A percentile compares a stretch with the other conserved stretches of the same genome.
phyloP scores from a whole-genome alignment of 1,140 invertebrate genomes.

The Eriosoma lanigerum region DNA sequence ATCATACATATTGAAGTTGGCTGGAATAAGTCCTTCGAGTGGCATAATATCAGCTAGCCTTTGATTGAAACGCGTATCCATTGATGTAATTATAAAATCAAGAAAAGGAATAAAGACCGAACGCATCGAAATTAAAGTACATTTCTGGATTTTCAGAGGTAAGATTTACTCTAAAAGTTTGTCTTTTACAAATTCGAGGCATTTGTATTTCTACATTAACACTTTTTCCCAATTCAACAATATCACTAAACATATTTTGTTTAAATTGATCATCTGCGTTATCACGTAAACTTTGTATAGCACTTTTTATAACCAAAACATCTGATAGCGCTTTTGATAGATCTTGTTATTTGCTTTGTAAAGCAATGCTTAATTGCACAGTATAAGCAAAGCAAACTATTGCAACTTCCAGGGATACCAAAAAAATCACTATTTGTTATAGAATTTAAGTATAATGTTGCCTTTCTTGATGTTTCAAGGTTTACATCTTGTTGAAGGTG shows the following conservation, averaged over 20 bases:
- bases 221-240: too few species aligned
- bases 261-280: conserved; percentile 1
- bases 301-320: conserved; percentile 11
- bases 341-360: neutral
- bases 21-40: too few species aligned
- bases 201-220: neutral
- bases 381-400: conserved; percentile 10
- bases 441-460: neutral
- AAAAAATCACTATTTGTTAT: conserved; percentile 20
- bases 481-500: neutral
- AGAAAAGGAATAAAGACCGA: conserved; percentile 3
- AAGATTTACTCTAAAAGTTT: conserved; percentile 23
- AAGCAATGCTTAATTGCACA: conserved; percentile 6
- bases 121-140: neutral
- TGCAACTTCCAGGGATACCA: neutral
- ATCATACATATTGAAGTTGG: too few species aligned
- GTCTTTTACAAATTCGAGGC: conserved; percentile 18
- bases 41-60: too few species aligned
- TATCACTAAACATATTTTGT: too few species aligned
- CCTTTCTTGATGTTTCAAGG: conserved; percentile 9
- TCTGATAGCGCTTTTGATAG: neutral
- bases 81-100: too few species aligned
- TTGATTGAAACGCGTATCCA: too few species aligned
- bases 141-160: neutral
- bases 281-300: neutral